A percentile compares a stretch with the other conserved stretches of the same genome.
Conservation (phyloP, 2,888 invertebrate genomes). For the Mimas tiliae region DNA sequence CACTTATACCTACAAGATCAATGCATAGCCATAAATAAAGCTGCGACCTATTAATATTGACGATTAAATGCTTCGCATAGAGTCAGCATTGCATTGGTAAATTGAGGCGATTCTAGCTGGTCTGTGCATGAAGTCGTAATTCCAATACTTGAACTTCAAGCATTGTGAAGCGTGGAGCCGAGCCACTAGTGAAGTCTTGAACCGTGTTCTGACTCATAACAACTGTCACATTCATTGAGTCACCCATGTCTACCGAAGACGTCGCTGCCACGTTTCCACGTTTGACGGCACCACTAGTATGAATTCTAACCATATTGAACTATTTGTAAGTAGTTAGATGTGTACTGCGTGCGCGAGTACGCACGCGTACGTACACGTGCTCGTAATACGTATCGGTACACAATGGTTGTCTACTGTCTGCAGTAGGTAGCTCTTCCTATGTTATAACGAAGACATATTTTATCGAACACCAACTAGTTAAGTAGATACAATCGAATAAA, state of each 20-base stretch:
- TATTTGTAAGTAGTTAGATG: neutral
- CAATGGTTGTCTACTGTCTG: slow-evolving; percentile 31
- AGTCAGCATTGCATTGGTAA: no score
- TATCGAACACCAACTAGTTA: slow-evolving; percentile 78
- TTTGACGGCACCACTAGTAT: neutral
- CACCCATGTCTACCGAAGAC: neutral
- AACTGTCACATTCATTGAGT: no score
- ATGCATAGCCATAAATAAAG: no score
- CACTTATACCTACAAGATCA: no score
- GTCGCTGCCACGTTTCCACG: neutral
- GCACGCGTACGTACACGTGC: neutral
- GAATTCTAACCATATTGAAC: neutral
- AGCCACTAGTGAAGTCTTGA: no score
- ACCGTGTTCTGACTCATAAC: neutral
- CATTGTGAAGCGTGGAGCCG: no score
- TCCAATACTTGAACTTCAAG: no score
- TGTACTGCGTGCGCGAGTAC: neutral
- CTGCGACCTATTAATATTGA: no score
- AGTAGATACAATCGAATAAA: slow-evolving; percentile 63
- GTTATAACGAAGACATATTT: slow-evolving; percentile 66
- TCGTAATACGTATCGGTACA: neutral
- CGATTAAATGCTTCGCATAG: no score
- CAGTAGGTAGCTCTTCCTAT: slow-evolving; percentile 48
- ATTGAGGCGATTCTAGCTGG: no score
- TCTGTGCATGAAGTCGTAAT: no score